phyloP scores from a whole-genome alignment of 2,797 vertebrate species.

The Paramormyrops hopkinsi region DNA sequence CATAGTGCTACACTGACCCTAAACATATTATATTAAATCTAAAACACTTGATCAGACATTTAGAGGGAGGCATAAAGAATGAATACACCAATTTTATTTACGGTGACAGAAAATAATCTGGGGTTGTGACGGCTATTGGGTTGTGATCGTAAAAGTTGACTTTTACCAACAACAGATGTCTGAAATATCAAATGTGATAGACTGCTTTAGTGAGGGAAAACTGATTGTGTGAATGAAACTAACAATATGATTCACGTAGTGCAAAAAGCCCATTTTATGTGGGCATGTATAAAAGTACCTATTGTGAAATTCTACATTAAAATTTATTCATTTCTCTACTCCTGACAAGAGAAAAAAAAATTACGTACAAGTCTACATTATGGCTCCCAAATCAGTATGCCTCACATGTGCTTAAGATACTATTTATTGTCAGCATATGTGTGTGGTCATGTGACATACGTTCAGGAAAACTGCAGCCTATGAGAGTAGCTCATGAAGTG shows the following conservation, averaged over 20 bases:
- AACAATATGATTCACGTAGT: not conserved
- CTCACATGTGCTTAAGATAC: not conserved
- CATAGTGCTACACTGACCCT: not conserved
- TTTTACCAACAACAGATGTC: not conserved
- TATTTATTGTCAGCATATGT: not conserved
- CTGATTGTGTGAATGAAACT: not conserved
- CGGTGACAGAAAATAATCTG: not conserved
- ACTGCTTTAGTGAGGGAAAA: not conserved
- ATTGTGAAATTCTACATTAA: not conserved
- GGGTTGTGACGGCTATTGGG: not conserved
- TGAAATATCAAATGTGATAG: not conserved
- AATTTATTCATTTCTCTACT: not conserved
- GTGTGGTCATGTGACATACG: not conserved
- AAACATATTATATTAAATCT: not conserved
- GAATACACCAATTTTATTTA: not conserved
- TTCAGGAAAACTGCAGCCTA: not conserved
- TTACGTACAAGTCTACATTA: not conserved
- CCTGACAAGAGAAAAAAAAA: not conserved
- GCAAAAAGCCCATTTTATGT: not conserved
- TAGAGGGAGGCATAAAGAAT: not conserved
- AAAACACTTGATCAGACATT: not conserved
- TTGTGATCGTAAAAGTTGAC: not conserved
- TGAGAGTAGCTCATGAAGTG: not conserved
- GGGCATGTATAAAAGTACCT: not conserved
- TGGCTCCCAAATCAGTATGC: not conserved